phyloP scores from a whole-genome alignment of 2,797 vertebrate species.

The Tragelaphus oryx region DNA sequence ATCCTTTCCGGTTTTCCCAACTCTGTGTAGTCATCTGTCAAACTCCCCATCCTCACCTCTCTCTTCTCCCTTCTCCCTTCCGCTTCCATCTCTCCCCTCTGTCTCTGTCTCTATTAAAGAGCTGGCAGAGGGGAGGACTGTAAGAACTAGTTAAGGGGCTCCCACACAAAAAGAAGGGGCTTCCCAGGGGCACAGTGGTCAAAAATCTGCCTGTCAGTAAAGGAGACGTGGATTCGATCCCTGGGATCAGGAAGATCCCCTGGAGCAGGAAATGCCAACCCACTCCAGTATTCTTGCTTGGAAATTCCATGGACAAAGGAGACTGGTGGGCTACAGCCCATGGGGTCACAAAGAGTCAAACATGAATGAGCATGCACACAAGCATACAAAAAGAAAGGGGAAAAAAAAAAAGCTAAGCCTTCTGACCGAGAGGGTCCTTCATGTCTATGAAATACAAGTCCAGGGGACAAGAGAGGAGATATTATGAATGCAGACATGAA shows the following conservation, averaged over 20 bases:
- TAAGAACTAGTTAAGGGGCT: background rate
- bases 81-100: background rate
- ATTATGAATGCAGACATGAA: background rate
- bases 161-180: background rate
- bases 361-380: background rate
- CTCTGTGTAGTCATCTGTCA: background rate
- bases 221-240: background rate
- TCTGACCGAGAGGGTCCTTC: background rate
- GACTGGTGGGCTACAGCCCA: background rate
- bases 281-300: background rate
- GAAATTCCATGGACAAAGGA: background rate
- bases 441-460: background rate
- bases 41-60: background rate
- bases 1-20: background rate
- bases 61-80: background rate
- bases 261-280: background rate
- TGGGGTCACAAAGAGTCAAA: background rate
- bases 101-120: background rate
- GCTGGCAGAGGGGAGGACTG: background rate
- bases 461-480: background rate
- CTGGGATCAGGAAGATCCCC: background rate
- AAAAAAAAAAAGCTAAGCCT: background rate
- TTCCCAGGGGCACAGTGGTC: background rate
- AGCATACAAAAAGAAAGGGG: background rate
- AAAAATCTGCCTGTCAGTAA: background rate